phyloP scores from a whole-genome alignment of 1,140 invertebrate genomes.

The Cephus cinctus region DNA sequence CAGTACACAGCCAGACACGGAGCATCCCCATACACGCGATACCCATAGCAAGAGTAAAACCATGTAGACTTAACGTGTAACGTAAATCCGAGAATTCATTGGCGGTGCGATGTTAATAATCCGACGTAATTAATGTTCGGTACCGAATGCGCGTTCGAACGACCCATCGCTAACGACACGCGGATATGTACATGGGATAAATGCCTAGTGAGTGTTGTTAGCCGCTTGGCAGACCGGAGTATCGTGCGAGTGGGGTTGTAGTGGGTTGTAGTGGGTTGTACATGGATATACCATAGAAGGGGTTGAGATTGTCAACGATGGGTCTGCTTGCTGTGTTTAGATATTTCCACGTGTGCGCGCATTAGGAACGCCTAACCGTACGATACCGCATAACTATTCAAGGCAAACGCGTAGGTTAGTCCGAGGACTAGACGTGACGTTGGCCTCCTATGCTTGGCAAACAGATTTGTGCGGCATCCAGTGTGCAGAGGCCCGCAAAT shows the following conservation, averaged over 20 bases:
- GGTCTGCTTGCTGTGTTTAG: not conserved
- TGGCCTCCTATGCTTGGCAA: not conserved
- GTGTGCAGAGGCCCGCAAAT: slow-evolving; percentile 4
- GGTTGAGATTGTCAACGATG: too few species aligned
- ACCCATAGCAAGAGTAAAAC: too few species aligned
- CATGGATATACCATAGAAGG: too few species aligned
- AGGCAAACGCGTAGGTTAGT: not conserved
- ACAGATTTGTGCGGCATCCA: not conserved
- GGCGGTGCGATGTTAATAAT: slow-evolving; percentile 26
- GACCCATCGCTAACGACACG: not conserved
- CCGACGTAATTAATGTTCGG: slow-evolving; percentile 26
- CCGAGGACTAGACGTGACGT: not conserved
- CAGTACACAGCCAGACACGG: too few species aligned
- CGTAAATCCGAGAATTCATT: slow-evolving; percentile 25
- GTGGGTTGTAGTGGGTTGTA: too few species aligned
- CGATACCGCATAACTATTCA: not conserved
- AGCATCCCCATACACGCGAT: too few species aligned
- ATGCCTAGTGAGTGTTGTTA: too few species aligned
- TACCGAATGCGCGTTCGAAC: slow-evolving; percentile 22
- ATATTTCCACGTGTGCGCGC: not conserved
- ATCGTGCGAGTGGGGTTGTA: too few species aligned
- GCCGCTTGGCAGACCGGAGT: too few species aligned
- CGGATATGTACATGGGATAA: too few species aligned
- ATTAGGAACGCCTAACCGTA: not conserved
- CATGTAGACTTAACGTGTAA: not conserved